phyloP scores from a whole-genome alignment of 2,797 vertebrate genomes.

The Labroides dimidiatus region DNA sequence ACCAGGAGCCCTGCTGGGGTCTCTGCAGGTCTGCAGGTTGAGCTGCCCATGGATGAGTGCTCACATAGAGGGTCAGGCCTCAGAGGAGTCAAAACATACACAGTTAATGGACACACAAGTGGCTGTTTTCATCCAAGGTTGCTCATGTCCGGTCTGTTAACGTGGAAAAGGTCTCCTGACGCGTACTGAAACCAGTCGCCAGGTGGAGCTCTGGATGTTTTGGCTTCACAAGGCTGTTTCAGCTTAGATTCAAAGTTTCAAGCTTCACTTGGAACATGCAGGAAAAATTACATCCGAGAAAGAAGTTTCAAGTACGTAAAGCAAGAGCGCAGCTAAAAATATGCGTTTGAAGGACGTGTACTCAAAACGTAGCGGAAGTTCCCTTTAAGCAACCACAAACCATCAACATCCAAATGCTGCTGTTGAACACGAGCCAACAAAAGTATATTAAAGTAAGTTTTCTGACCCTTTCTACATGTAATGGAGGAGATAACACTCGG shows the following conservation, averaged over 20 bases:
- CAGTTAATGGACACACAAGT: not conserved
- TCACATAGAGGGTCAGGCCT: not conserved
- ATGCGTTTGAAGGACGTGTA: not conserved
- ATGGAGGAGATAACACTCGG: constrained; percentile 29
- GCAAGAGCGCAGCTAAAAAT: no score
- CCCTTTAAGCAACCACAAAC: not conserved
- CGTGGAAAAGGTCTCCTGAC: no score
- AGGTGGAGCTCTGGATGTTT: no score
- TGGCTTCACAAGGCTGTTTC: not conserved
- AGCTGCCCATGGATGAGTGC: not conserved
- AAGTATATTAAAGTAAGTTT: constrained; percentile 1
- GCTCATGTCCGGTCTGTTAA: no score
- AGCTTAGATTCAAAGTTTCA: no score
- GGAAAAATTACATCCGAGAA: no score
- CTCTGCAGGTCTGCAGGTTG: constrained; percentile 7
- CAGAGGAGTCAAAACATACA: constrained; percentile 3
- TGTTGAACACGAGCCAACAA: constrained; percentile 13
- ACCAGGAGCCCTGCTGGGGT: constrained; percentile 17
- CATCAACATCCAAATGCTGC: not conserved
- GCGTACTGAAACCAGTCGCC: no score
- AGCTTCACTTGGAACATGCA: no score
- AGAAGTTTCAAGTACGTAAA: no score
- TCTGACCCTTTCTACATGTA: not conserved
- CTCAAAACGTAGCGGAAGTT: not conserved
- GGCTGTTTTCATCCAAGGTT: not conserved